Evolutionary conservation across 2,113 vertebrate genomes (phyloP).

Genomic region (Tor tambroides): DNA sequence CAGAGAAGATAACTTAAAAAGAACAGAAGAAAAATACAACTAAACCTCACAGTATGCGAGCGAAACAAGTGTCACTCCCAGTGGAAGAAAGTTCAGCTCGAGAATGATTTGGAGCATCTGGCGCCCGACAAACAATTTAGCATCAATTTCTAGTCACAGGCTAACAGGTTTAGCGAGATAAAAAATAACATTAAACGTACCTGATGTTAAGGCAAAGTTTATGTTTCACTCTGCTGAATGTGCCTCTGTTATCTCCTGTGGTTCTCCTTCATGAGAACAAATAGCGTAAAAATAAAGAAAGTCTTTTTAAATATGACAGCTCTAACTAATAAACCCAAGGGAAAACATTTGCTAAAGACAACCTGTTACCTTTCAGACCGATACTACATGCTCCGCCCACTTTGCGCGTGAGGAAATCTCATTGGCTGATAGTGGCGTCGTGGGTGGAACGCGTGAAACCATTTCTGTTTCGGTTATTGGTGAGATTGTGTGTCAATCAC

Average conservation of each 20-base stretch:
- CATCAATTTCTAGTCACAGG: conserved; percentile 2
- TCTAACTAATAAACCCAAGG: neutral
- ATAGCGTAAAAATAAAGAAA: neutral
- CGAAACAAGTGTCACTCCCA: neutral
- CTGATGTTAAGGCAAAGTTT: conserved; percentile 16
- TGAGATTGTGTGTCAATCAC: neutral
- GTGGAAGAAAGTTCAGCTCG: neutral
- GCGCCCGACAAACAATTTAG: neutral
- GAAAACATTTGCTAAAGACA: conserved; percentile 53
- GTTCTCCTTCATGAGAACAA: conserved; percentile 23
- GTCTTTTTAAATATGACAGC: neutral
- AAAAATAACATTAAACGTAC: conserved; percentile 7
- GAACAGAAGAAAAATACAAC: neutral
- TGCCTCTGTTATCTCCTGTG: neutral
- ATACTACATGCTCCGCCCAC: conserved; percentile 68
- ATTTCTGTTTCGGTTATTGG: conserved; percentile 1
- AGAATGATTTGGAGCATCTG: neutral
- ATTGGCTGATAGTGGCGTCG: conserved; percentile 62
- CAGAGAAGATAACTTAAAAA: neutral
- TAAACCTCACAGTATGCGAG: neutral
- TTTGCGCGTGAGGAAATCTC: neutral
- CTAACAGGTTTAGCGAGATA: conserved; percentile 28
- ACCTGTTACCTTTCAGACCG: conserved; percentile 80
- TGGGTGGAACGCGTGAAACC: conserved; percentile 50
- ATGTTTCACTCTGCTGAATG: neutral